Evolutionary conservation across 64 coral and sea anemone genomes (phyloP).

Genomic region (Anthopleura sola): DNA sequence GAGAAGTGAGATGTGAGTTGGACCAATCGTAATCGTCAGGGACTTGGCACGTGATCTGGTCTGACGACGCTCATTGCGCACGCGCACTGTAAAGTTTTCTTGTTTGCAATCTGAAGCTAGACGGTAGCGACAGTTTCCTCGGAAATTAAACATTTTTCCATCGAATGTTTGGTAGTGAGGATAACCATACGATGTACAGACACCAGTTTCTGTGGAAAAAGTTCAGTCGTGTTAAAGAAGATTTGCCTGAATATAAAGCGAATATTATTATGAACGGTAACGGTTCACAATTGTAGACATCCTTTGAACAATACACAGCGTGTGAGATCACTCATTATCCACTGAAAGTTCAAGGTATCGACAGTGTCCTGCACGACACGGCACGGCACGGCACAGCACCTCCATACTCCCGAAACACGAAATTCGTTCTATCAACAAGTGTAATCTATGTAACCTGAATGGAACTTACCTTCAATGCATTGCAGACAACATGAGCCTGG

Average conservation of each 20-base stretch:
- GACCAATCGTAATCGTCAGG: conserved; percentile 60
- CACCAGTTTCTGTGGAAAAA: conserved; percentile 60
- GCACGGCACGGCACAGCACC: too few relatives aligned
- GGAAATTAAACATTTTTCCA: conserved; percentile 94
- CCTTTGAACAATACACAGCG: neutral
- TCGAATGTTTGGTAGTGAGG: conserved; percentile 98
- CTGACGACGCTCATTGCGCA: conserved; percentile 81
- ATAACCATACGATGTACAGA: conserved; percentile 90
- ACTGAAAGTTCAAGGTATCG: too few relatives aligned
- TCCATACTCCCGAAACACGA: too few relatives aligned
- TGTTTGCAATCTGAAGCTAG: conserved; percentile 75
- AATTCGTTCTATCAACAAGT: too few relatives aligned
- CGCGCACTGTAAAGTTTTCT: conserved; percentile 81
- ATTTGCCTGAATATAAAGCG: neutral
- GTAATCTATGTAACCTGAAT: too few relatives aligned
- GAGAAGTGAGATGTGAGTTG: conserved; percentile 33
- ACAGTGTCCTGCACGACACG: too few relatives aligned
- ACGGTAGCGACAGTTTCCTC: conserved; percentile 83
- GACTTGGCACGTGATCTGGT: conserved; percentile 76
- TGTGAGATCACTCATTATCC: neutral
- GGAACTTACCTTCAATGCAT: conserved; percentile 47
- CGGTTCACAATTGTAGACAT: too few relatives aligned
- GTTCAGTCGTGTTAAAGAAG: neutral
- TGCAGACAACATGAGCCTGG: conserved; percentile 48
- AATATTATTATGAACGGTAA: neutral